Evolutionary conservation across 2,888 invertebrate species (phyloP).

Genomic region (Lochmaea crataegi): DNA sequence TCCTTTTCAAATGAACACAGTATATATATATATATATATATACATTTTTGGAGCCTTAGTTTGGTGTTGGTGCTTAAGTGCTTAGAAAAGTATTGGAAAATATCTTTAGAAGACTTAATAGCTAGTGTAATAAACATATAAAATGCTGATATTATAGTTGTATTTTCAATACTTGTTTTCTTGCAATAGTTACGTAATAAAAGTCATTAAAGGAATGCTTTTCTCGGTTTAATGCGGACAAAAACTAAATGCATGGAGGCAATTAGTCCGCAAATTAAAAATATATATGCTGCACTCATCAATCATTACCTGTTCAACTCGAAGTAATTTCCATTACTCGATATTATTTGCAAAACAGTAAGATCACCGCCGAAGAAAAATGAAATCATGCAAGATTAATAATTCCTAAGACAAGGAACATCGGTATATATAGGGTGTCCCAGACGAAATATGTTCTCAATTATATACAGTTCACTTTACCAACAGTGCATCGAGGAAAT

Average conservation of each 20-base stretch:
- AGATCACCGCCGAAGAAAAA: constrained; percentile 30
- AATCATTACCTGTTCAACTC: constrained; percentile 34
- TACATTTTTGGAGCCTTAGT: no score
- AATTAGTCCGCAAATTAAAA: constrained; percentile 33
- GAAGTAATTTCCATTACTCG: constrained; percentile 37
- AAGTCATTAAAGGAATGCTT: constrained; percentile 25
- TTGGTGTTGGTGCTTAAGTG: no score
- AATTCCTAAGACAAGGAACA: constrained; percentile 26
- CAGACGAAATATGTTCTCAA: background rate
- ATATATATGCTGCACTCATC: constrained; percentile 33
- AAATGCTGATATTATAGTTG: background rate
- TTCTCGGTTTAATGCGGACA: constrained; percentile 24
- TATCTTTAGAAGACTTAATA: background rate
- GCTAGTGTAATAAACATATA: background rate
- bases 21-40: no score
- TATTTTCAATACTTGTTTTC: constrained; percentile 14
- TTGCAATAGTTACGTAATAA: constrained; percentile 21
- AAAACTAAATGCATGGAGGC: constrained; percentile 24
- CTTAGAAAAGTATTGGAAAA: no score
- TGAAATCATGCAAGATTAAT: constrained; percentile 30
- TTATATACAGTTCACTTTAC: no score
- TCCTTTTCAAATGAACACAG: no score
- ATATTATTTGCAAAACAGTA: constrained; percentile 33
- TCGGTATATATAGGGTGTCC: constrained; percentile 18
- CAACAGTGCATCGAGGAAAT: no score